Conservation (phyloP, 2,113 vertebrate genomes). For the Alouatta palliata region DNA sequence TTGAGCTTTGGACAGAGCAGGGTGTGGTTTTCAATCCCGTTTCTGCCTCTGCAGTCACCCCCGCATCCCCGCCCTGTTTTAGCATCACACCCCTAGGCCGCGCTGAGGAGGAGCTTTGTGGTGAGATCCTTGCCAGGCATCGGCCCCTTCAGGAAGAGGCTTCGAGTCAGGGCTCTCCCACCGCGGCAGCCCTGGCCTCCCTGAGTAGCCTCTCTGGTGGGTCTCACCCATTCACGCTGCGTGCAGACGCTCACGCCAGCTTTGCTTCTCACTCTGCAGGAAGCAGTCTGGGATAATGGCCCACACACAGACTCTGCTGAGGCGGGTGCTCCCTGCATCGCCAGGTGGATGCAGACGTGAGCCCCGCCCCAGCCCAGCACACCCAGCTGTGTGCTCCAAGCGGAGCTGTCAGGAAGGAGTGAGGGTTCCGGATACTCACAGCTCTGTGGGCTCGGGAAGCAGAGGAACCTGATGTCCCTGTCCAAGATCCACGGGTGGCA, state of each 20-base stretch:
- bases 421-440: background rate
- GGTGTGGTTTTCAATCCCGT: background rate
- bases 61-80: background rate
- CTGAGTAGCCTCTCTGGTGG: background rate
- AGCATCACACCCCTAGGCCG: background rate
- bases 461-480: background rate
- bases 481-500: background rate
- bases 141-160: background rate
- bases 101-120: background rate
- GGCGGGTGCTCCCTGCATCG: background rate
- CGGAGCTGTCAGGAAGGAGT: background rate
- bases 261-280: background rate
- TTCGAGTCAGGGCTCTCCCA: background rate
- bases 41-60: background rate
- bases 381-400: accelerated
- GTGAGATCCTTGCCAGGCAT: background rate
- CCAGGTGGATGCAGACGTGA: accelerated
- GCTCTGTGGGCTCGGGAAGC: accelerated
- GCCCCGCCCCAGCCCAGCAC: background rate
- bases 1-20: background rate
- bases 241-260: background rate
- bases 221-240: background rate
- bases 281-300: background rate
- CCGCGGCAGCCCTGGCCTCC: background rate
- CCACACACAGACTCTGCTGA: accelerated